Base-by-base conservation (phyloP, 2,888 invertebrate species). In the Sylvicola cinctus region DNA sequence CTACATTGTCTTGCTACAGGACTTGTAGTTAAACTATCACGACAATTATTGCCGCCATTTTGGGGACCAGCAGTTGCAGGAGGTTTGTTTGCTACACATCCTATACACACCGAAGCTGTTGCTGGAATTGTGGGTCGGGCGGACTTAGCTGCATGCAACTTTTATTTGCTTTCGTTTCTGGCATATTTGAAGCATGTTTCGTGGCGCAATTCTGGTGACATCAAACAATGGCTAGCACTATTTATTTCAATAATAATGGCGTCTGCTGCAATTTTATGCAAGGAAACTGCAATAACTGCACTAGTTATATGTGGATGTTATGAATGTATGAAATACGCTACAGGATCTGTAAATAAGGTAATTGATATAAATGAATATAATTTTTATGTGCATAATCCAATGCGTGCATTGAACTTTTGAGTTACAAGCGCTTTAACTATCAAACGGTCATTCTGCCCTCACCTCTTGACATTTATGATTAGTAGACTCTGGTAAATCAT, bases 41-140 rank as follows among this genome's bases (percentile, higher is more conserved):
- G 75, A 36, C 67, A 72, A 38, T 62, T 80, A 32, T 60, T 81
- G 40, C 73, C 79, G 35, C 64, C 64, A 37, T 63, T 66, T 45
- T 65, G 77, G 44, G 79, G 79, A 25, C 69, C 76, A 33, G 65
- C 71, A 34, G 68, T 81, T 20, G 70, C 90, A 0, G 87, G 87
- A 1, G 63, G 88, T 7, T 66, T 88, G 28, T 96, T 96, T 54
- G 90, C 95, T 23, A 75, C 80, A 2, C 95, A 96, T 60, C 95
- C 95, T 11, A 76, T 96, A 46, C 95, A 95, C 62, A 85, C 88
- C 3, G 96, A 96, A 59, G 91, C 95, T 0, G 93, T 95, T 23
- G 87, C 93, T 1, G 90, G 90, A 16, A 71, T 91, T 33, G 95
- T 96, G 11, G 96, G 96, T 2, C 68, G 95, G 36, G 93, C 95